Evolutionary conservation across 2,888 invertebrate species (phyloP).

Genomic region (Pheosia tremula): DNA sequence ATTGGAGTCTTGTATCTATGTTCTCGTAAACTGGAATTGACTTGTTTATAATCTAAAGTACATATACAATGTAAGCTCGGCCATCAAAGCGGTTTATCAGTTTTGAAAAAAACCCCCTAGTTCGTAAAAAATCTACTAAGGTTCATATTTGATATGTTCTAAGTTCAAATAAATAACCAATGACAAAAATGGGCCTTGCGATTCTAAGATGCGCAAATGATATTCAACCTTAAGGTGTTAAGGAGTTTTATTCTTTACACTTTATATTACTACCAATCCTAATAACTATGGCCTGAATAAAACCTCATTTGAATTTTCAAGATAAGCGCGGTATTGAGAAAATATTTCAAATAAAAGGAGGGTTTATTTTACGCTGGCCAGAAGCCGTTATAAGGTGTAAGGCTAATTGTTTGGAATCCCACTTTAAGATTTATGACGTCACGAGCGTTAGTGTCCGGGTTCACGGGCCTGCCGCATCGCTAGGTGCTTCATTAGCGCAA

Average conservation of each 20-base stretch:
- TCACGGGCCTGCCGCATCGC: conserved; percentile 26
- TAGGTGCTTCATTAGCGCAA: conserved; percentile 33
- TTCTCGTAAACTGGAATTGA: background rate
- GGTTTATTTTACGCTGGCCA: conserved; percentile 40
- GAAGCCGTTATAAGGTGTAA: conserved; percentile 57
- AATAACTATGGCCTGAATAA: too few species aligned
- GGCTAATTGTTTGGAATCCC: conserved; percentile 69
- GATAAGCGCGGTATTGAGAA: background rate
- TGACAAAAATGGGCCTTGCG: too few species aligned
- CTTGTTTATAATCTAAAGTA: background rate
- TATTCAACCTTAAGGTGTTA: too few species aligned
- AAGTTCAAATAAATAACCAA: too few species aligned
- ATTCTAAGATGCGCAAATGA: too few species aligned
- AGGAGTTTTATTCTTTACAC: too few species aligned
- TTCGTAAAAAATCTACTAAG: too few species aligned
- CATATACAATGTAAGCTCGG: background rate
- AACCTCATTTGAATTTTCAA: background rate
- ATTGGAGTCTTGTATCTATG: background rate
- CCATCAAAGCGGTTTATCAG: background rate
- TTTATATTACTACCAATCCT: too few species aligned
- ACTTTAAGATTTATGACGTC: conserved; percentile 66
- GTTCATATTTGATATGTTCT: too few species aligned
- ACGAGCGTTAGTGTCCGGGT: conserved; percentile 55
- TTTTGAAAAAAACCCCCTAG: too few species aligned
- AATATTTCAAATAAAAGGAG: conserved; percentile 17